Evolutionary conservation across 2,888 invertebrate species (phyloP).

Genomic region (Andrena haemorrhoa): DNA sequence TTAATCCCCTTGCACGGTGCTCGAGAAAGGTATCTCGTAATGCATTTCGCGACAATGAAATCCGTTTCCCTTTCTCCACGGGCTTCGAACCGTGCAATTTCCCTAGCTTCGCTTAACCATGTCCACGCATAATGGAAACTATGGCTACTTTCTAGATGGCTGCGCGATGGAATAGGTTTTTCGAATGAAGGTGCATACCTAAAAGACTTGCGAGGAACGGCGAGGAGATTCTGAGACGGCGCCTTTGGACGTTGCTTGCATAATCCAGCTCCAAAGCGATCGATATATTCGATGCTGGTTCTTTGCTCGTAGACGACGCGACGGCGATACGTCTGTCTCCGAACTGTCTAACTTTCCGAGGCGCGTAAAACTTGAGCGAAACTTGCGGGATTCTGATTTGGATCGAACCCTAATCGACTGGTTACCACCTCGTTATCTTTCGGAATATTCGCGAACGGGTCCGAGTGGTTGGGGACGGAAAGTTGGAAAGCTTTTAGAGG

Average conservation of each 20-base stretch:
- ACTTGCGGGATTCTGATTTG: not conserved
- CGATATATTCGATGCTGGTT: slow-evolving; percentile 27
- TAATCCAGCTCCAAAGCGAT: slow-evolving; percentile 31
- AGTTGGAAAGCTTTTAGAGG: too few species aligned
- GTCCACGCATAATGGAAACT: not conserved
- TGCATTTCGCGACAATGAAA: slow-evolving; percentile 15
- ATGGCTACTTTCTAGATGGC: too few species aligned
- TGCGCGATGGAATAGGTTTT: too few species aligned
- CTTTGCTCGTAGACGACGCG: slow-evolving; percentile 9
- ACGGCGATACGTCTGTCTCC: too few species aligned
- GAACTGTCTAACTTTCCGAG: too few species aligned
- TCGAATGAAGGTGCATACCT: not conserved
- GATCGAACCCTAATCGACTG: not conserved
- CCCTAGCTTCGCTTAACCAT: not conserved
- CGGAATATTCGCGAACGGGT: too few species aligned
- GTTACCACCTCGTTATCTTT: not conserved
- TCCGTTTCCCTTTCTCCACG: not conserved
- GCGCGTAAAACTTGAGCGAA: not conserved
- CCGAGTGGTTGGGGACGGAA: not conserved
- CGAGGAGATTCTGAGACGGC: slow-evolving; percentile 27
- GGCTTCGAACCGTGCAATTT: not conserved
- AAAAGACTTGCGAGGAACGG: slow-evolving; percentile 25
- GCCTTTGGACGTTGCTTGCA: slow-evolving; percentile 39
- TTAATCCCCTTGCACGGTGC: slow-evolving; percentile 39
- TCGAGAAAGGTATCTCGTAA: not conserved